Evolutionary conservation across 23 tunicate species (phyloP).

Genomic region (Halocynthia roretzi): DNA sequence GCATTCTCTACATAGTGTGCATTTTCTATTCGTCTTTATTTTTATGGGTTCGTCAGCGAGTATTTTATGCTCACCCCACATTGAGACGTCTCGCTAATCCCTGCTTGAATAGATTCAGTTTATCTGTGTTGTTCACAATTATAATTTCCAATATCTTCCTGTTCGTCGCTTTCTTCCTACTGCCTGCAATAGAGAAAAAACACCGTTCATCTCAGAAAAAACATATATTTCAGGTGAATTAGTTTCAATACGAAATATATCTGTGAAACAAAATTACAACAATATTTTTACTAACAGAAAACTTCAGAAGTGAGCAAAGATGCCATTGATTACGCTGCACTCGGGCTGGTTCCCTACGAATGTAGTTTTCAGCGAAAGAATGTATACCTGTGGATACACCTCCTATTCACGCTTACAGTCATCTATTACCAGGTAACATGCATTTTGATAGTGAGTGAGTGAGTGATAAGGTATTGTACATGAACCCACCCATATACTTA

Average conservation of each 20-base stretch:
- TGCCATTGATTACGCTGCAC: constrained; percentile 1
- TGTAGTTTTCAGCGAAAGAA: constrained; percentile 19
- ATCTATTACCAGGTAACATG: constrained; percentile 16
- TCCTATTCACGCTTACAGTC: constrained; percentile 2
- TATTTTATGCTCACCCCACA: constrained; percentile 20
- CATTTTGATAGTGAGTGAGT: too few species aligned
- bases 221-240: too few species aligned
- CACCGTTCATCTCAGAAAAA: not conserved
- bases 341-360: constrained; percentile 21
- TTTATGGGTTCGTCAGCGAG: constrained; percentile 25
- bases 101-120: constrained; percentile 9
- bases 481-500: not conserved
- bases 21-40: constrained; percentile 6
- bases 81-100: constrained; percentile 23
- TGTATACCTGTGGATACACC: constrained; percentile 9
- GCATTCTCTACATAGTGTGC: constrained; percentile 4
- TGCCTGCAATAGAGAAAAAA: constrained; percentile 8
- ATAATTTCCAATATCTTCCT: not conserved
- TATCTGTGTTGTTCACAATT: constrained; percentile 19
- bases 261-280: not conserved
- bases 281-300: not conserved
- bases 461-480: not conserved
- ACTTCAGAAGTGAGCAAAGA: not conserved
- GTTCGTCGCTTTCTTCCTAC: not conserved
- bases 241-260: too few species aligned